Percentiles rank a stretch among this genome's conserved stretches.
phyloP scores from a whole-genome alignment of 2,888 invertebrate species.

The Xestia c-nigrum region DNA sequence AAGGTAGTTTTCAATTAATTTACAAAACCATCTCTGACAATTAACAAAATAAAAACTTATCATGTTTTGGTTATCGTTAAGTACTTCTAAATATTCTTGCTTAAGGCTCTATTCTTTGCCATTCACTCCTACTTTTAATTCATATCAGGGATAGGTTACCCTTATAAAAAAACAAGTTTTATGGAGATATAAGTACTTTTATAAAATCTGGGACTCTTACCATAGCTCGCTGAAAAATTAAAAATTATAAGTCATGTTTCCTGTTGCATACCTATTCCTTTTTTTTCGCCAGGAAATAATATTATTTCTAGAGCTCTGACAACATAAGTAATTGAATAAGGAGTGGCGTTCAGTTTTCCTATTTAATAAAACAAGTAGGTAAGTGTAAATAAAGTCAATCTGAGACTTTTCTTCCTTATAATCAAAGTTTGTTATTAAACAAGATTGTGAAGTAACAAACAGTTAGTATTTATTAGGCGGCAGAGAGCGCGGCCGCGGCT shows the following conservation, averaged over 20 bases:
- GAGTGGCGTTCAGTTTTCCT: neutral
- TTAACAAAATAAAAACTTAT: neutral
- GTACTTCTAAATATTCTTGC: neutral
- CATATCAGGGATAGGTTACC: neutral
- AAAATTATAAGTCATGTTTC: neutral
- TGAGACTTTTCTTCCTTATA: constrained; percentile 13
- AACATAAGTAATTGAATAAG: neutral
- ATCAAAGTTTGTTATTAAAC: constrained; percentile 52
- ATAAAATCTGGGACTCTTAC: neutral
- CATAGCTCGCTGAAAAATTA: neutral
- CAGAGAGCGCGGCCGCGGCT: constrained; percentile 63
- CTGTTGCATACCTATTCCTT: neutral
- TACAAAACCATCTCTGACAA: neutral
- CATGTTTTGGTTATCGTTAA: neutral
- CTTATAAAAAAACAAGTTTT: neutral
- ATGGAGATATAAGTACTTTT: neutral
- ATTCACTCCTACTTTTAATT: neutral
- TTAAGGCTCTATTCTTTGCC: neutral
- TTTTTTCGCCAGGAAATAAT: neutral
- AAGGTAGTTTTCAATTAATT: neutral
- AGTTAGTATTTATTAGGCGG: constrained; percentile 45
- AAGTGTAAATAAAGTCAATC: neutral
- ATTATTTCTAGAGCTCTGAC: neutral
- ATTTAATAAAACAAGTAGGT: constrained; percentile 2
- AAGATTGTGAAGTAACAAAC: constrained; percentile 39